Evolutionary conservation across 2,113 vertebrate species (phyloP).

Genomic region (Dicentrarchus labrax): DNA sequence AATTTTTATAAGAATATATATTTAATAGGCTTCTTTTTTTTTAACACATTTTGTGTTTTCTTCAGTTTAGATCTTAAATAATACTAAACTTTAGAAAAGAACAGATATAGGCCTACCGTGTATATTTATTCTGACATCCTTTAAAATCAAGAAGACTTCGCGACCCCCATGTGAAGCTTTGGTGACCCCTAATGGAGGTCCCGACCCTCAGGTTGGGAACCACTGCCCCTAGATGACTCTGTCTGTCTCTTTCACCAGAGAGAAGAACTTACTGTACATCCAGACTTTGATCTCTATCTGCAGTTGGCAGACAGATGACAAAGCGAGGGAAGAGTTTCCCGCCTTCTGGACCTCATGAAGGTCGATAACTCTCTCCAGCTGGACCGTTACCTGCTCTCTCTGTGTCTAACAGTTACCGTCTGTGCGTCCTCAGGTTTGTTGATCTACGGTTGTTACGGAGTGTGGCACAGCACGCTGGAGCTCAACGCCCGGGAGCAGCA

Average conservation of each 20-base stretch:
- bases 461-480: slow-evolving; percentile 98
- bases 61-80: no score
- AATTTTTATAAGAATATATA: no score
- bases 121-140: no score
- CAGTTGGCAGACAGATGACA: slow-evolving; percentile 4
- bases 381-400: neutral
- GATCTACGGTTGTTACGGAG: slow-evolving; percentile 95
- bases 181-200: no score
- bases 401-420: neutral
- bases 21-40: no score
- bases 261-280: neutral
- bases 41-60: no score
- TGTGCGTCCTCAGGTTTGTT: slow-evolving; percentile 86
- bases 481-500: slow-evolving; percentile 90
- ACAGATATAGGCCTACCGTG: no score
- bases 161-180: no score
- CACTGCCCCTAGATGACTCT: neutral
- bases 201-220: no score
- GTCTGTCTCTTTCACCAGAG: neutral
- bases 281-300: neutral
- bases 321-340: neutral
- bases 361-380: neutral
- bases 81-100: neutral
- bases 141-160: no score
- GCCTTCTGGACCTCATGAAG: slow-evolving; percentile 7